Evolutionary conservation across 2,113 vertebrate genomes (phyloP).

Genomic region (Capra hircus): DNA sequence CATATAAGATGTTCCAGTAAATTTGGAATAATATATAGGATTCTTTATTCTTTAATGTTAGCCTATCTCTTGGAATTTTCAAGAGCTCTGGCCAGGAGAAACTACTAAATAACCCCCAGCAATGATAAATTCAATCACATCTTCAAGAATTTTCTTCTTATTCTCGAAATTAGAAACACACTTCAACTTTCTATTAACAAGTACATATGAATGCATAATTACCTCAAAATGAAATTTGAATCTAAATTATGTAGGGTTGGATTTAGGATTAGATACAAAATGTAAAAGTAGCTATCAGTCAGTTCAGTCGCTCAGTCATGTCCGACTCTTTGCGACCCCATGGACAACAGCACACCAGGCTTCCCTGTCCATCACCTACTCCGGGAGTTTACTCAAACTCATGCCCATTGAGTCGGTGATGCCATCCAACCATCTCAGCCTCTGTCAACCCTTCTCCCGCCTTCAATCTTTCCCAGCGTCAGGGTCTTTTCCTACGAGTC

Average conservation of each 20-base stretch:
- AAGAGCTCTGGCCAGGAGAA: not conserved
- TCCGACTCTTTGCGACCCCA: accelerated
- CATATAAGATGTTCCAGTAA: not conserved
- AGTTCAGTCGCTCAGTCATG: not conserved
- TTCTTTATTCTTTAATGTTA: not conserved
- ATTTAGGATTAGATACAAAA: not conserved
- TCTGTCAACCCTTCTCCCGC: not conserved
- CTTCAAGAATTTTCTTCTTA: not conserved
- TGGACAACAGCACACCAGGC: not conserved
- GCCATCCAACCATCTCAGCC: not conserved
- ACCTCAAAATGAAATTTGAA: not conserved
- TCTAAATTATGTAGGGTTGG: not conserved
- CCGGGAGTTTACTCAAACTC: not conserved
- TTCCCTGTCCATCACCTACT: not conserved
- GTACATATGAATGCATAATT: not conserved
- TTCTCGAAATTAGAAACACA: not conserved
- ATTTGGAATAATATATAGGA: not conserved
- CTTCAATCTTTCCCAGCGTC: not conserved
- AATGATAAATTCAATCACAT: not conserved
- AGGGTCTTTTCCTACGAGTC: not conserved
- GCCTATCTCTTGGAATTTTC: not conserved
- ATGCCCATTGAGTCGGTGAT: not conserved
- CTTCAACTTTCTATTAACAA: not conserved
- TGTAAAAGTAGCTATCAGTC: not conserved
- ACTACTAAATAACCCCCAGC: not conserved